phyloP scores from a whole-genome alignment of 2,113 vertebrate genomes.

The Phrynosoma platyrhinos region DNA sequence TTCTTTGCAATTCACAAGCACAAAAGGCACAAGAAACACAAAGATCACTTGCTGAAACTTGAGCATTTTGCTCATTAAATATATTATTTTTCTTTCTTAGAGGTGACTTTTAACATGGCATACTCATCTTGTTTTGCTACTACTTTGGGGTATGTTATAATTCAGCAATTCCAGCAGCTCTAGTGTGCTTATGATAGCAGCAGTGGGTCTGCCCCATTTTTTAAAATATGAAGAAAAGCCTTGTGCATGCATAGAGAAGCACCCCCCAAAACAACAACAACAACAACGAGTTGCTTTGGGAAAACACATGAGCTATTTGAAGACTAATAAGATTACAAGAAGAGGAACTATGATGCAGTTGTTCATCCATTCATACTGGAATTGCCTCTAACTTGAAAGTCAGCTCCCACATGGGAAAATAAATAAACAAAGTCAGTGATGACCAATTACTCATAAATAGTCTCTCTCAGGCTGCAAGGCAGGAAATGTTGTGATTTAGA shows the following conservation, averaged over 20 bases:
- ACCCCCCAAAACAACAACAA: too few species aligned
- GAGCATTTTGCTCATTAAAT: not conserved
- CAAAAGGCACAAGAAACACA: not conserved
- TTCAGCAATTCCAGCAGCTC: not conserved
- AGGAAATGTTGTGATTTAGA: constrained; percentile 57
- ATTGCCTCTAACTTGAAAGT: constrained; percentile 19
- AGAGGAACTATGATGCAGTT: not conserved
- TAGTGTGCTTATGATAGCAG: not conserved
- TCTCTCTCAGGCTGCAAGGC: constrained; percentile 36
- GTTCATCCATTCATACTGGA: not conserved
- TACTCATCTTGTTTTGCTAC: not conserved
- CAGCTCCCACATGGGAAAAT: not conserved
- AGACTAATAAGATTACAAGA: not conserved
- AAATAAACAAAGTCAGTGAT: not conserved
- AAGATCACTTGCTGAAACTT: not conserved
- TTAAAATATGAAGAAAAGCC: too few species aligned
- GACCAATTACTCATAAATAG: constrained; percentile 52
- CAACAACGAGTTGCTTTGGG: not conserved
- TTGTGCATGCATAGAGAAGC: not conserved
- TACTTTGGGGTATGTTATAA: too few species aligned
- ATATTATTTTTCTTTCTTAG: not conserved
- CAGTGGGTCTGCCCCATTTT: not conserved
- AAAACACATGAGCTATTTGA: not conserved
- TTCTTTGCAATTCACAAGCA: not conserved
- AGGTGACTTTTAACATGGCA: not conserved